These are phyloP conservation scores for Bolinopsis microptera DNA, from an alignment of 37 sponge, comb jelly and placozoan species.

Conservation along the genomic window DNA sequence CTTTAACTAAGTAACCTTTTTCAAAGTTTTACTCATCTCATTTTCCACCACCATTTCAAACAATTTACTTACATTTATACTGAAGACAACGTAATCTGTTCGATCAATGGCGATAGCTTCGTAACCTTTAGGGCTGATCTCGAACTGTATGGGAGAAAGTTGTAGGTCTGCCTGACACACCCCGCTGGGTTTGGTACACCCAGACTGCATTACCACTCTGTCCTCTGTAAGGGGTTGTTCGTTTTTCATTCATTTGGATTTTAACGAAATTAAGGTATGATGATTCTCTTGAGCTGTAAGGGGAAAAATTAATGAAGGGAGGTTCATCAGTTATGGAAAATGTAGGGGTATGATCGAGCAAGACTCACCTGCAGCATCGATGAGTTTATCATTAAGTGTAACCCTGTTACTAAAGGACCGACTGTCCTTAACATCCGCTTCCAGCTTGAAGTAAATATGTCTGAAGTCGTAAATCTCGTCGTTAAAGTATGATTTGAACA, in stretches of 20 bases:
- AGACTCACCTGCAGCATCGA: background rate
- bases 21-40: too few relatives aligned
- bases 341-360: too few relatives aligned
- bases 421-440: slow-evolving; percentile 5
- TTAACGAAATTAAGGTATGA: too few relatives aligned
- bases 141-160: background rate
- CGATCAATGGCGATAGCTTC: background rate
- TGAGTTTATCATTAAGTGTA: background rate
- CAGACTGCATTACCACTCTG: slow-evolving; percentile 16
- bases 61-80: slow-evolving; percentile 4
- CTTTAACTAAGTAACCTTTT: too few relatives aligned
- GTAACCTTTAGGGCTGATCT: slow-evolving; percentile 22
- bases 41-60: too few relatives aligned
- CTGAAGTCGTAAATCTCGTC: slow-evolving; percentile 8
- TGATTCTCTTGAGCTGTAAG: too few relatives aligned
- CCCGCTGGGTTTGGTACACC: background rate
- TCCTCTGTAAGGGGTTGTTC: background rate
- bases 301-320: too few relatives aligned
- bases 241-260: background rate
- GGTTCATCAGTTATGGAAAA: too few relatives aligned
- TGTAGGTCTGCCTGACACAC: background rate
- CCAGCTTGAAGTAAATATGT: slow-evolving; percentile 2
- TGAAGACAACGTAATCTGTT: slow-evolving; percentile 4
- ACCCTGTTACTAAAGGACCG: background rate
- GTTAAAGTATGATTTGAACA: background rate